Evolutionary conservation across 2,888 invertebrate genomes (phyloP).

Genomic region (Volucella zonaria): DNA sequence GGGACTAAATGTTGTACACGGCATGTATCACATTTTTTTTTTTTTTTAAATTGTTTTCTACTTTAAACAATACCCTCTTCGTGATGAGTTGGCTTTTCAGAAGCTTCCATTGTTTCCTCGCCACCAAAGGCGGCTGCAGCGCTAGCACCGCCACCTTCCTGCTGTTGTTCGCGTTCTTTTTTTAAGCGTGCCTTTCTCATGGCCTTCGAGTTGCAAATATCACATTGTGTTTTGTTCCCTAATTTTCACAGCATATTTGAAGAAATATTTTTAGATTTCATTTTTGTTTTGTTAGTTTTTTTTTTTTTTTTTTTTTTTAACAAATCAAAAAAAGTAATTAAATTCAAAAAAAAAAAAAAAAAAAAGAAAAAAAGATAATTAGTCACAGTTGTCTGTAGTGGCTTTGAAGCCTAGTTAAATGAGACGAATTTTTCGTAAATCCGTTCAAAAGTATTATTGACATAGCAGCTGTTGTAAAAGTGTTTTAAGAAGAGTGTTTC

Average conservation of each 20-base stretch:
- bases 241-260: constrained; percentile 77
- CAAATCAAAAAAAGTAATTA: constrained; percentile 25
- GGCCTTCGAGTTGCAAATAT: constrained; percentile 90
- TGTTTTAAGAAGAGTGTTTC: constrained; percentile 32
- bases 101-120: constrained; percentile 65
- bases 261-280: constrained; percentile 57
- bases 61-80: constrained; percentile 76
- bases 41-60: constrained; percentile 54
- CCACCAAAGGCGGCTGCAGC: constrained; percentile 80
- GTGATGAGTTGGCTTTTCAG: constrained; percentile 74
- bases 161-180: constrained; percentile 85
- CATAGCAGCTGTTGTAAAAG: constrained; percentile 58
- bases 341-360: constrained; percentile 15
- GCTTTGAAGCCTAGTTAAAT: constrained; percentile 48
- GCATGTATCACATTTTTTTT: constrained; percentile 47
- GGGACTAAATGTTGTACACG: constrained; percentile 63
- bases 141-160: constrained; percentile 79
- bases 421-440: constrained; percentile 36
- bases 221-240: constrained; percentile 96
- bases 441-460: constrained; percentile 65
- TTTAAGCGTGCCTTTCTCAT: constrained; percentile 87
- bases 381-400: constrained; percentile 68
- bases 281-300: constrained; percentile 61
- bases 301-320: constrained; percentile 7
- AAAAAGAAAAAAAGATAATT: constrained; percentile 49